Conservation (phyloP, 2,888 invertebrate genomes). For the Neoitamus cyanurus region DNA sequence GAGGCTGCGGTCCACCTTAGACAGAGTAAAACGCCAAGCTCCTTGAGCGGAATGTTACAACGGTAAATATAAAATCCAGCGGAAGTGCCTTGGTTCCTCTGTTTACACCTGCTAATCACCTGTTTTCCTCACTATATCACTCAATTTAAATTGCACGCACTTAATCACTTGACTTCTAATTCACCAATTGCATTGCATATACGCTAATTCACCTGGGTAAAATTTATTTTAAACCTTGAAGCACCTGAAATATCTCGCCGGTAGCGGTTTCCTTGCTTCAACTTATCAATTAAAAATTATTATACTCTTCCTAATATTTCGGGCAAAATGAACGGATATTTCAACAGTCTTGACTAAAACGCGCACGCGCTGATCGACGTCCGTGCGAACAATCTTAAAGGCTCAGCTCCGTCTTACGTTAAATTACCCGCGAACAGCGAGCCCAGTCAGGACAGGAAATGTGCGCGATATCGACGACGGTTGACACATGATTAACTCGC, state of each 20-base stretch:
- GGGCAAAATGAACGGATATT: not conserved
- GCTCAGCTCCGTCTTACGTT: not conserved
- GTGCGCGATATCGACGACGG: slow-evolving; percentile 25
- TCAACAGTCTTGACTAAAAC: not conserved
- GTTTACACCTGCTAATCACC: not conserved
- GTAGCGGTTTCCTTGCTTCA: not conserved
- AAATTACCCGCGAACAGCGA: not conserved
- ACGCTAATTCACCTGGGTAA: not conserved
- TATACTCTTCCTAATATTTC: not conserved
- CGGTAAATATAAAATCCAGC: not conserved
- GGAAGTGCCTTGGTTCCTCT: not conserved
- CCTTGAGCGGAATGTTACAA: not conserved
- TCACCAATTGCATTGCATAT: not conserved
- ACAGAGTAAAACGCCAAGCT: not conserved
- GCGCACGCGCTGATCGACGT: not conserved
- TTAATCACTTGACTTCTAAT: not conserved
- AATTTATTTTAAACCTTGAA: not conserved
- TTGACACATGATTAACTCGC: slow-evolving; percentile 33
- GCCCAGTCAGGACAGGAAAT: slow-evolving; percentile 4
- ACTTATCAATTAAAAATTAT: not conserved
- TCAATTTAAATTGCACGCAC: not conserved
- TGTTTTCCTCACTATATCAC: not conserved
- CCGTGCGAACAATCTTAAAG: not conserved
- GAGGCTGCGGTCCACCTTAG: not conserved
- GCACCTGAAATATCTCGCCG: not conserved